phyloP scores from a whole-genome alignment of 2,113 vertebrate species.

The Lathamus discolor region DNA sequence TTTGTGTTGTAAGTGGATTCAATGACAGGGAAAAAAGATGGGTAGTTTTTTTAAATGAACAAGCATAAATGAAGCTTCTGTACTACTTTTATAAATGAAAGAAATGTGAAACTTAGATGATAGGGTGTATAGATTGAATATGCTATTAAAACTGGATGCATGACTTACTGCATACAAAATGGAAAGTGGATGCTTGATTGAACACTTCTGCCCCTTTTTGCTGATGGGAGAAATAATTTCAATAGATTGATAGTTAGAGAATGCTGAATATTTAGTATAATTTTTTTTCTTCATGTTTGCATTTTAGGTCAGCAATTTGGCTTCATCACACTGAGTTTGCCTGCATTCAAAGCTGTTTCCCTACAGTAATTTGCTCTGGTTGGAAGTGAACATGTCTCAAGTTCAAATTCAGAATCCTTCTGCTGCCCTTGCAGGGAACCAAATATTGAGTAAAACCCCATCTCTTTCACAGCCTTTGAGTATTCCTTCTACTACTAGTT shows the following conservation, averaged over 20 bases:
- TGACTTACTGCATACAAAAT: background rate
- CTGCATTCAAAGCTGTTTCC: slow-evolving; percentile 76
- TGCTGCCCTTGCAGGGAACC: slow-evolving; percentile 77
- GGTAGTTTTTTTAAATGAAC: background rate
- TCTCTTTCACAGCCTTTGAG: slow-evolving; percentile 86
- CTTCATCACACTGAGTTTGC: slow-evolving; percentile 70
- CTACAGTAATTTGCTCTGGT: slow-evolving; percentile 71
- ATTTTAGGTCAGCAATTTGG: slow-evolving; percentile 75
- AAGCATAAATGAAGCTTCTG: background rate
- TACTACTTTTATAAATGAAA: background rate
- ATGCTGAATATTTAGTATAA: slow-evolving; percentile 41
- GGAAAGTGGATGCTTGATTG: background rate
- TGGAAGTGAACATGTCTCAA: slow-evolving; percentile 90
- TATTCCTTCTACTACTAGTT: slow-evolving; percentile 87
- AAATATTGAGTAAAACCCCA: slow-evolving; percentile 80
- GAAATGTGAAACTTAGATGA: background rate
- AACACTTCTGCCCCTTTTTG: background rate
- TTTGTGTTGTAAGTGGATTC: slow-evolving; percentile 25
- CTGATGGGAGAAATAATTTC: background rate
- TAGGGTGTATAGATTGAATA: background rate
- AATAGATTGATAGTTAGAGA: slow-evolving; percentile 1
- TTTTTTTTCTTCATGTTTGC: slow-evolving; percentile 55
- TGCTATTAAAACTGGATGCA: background rate
- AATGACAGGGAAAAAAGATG: background rate
- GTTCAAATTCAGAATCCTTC: slow-evolving; percentile 88